A percentile compares a stretch with the other conserved stretches of the same genome.
phyloP scores from a whole-genome alignment of 1,140 invertebrate genomes.

The Aleiodes sp. region DNA sequence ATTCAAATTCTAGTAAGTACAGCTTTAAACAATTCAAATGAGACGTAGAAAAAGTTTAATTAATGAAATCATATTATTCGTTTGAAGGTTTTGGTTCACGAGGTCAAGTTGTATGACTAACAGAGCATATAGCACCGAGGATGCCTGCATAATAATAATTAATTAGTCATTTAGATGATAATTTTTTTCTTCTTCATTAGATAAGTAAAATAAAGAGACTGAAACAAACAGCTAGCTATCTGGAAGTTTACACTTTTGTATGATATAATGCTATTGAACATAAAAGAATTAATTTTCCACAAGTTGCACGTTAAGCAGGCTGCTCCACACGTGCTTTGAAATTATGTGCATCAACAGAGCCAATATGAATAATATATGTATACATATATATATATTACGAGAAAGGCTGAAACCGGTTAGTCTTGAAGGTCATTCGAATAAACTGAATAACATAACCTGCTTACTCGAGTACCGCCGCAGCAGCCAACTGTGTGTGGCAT shows the following conservation, averaged over 20 bases:
- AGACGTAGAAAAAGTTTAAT: background rate
- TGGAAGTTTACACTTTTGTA: too few relatives aligned
- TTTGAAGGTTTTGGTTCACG: background rate
- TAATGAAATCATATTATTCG: background rate
- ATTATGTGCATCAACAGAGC: too few relatives aligned
- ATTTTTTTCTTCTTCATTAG: too few relatives aligned
- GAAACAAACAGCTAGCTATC: too few relatives aligned
- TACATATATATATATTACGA: too few relatives aligned
- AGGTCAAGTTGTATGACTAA: background rate
- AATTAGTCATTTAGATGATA: background rate
- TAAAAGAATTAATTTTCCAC: too few relatives aligned
- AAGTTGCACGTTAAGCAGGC: too few relatives aligned
- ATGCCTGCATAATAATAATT: constrained; percentile 5
- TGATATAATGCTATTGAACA: too few relatives aligned
- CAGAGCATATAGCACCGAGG: background rate
- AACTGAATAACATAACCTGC: background rate
- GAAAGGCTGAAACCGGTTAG: constrained; percentile 22
- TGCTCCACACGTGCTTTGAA: too few relatives aligned
- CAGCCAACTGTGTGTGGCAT: background rate
- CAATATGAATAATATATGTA: too few relatives aligned
- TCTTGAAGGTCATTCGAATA: constrained; percentile 23
- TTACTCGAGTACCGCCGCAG: too few relatives aligned
- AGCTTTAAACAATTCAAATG: constrained; percentile 3
- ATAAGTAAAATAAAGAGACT: too few relatives aligned
- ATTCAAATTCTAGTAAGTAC: background rate